Percentiles rank a stretch among this genome's conserved stretches.
phyloP scores from a whole-genome alignment of 1,140 invertebrate species.

The Agrypnia vestita region DNA sequence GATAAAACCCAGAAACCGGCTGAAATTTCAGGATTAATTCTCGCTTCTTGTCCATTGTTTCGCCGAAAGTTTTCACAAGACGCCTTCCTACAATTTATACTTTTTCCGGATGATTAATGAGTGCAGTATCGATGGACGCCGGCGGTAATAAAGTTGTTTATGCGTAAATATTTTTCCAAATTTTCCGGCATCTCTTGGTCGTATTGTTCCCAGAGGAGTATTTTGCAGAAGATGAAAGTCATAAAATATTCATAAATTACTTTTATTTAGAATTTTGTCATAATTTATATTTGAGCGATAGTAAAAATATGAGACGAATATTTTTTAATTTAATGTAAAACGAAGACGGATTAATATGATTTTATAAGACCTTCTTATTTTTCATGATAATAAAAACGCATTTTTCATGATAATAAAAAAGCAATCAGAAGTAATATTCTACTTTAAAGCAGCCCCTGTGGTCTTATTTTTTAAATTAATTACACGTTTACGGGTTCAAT shows the following conservation, averaged over 20 bases:
- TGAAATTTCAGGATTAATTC: slow-evolving; percentile 51
- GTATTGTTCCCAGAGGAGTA: slow-evolving; percentile 16
- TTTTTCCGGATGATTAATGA: slow-evolving; percentile 25
- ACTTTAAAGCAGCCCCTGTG: too few species aligned
- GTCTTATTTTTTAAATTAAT: too few species aligned
- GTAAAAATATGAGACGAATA: too few species aligned
- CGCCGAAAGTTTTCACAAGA: slow-evolving; percentile 10
- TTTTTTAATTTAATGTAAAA: too few species aligned
- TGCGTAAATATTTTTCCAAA: not conserved
- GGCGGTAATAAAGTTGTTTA: not conserved
- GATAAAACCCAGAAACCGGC: slow-evolving; percentile 54
- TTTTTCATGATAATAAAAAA: too few species aligned
- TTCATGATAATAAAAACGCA: too few species aligned
- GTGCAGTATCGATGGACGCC: slow-evolving; percentile 25
- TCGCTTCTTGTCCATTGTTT: slow-evolving; percentile 18
- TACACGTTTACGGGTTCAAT: too few species aligned
- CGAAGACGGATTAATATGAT: too few species aligned
- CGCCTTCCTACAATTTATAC: slow-evolving; percentile 6
- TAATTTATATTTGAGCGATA: too few species aligned
- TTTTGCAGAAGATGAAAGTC: slow-evolving; percentile 13
- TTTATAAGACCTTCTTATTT: too few species aligned
- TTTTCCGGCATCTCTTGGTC: not conserved
- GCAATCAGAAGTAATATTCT: too few species aligned
- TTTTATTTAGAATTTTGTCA: not conserved
- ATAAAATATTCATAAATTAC: slow-evolving; percentile 22